Evolutionary conservation across 2,888 invertebrate genomes (phyloP).

Genomic region (Cephus pygmeus): DNA sequence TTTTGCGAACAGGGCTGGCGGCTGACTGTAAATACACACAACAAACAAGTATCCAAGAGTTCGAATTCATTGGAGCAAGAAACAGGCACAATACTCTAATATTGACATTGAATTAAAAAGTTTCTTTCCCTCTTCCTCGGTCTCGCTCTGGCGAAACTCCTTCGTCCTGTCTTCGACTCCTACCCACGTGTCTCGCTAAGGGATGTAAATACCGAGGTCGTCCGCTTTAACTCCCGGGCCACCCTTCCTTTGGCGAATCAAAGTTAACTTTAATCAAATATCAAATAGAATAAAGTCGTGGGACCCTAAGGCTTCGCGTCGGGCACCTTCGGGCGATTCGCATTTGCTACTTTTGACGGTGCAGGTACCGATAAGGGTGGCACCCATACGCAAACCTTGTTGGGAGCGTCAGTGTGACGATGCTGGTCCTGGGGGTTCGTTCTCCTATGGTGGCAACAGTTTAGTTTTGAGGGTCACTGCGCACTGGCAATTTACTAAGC

Average conservation of each 20-base stretch:
- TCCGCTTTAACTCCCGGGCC: background rate
- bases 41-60: background rate
- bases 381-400: background rate
- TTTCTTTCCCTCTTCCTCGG: background rate
- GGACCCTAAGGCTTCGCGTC: slow-evolving; percentile 21
- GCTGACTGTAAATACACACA: background rate
- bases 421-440: background rate
- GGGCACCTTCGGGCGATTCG: background rate
- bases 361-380: slow-evolving; percentile 1
- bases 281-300: slow-evolving; percentile 46
- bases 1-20: background rate
- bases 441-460: slow-evolving; percentile 30
- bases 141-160: background rate
- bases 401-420: background rate
- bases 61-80: background rate
- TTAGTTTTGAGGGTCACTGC: slow-evolving; percentile 51
- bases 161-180: background rate
- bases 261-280: slow-evolving; percentile 57
- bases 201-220: background rate
- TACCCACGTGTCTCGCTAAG: background rate
- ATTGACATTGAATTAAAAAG: slow-evolving; percentile 21
- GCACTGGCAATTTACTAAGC: slow-evolving; percentile 44
- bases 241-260: slow-evolving; percentile 30
- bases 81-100: background rate
- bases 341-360: slow-evolving; percentile 9